Evolutionary conservation across 2,797 vertebrate species (phyloP).

Genomic region (Macroramphosus scolopax): DNA sequence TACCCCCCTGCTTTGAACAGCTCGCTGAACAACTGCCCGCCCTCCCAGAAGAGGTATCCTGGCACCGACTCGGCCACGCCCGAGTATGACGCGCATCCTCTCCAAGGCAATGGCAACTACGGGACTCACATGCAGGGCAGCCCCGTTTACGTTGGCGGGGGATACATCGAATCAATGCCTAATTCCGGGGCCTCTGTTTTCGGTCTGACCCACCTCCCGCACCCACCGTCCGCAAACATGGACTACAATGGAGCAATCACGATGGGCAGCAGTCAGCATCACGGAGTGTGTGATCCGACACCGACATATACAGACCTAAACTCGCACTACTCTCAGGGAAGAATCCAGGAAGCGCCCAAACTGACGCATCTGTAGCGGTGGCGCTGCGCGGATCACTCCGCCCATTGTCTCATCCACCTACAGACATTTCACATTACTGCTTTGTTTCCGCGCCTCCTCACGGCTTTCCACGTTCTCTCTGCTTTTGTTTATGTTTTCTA

Average conservation of each 20-base stretch:
- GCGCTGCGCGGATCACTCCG: slow-evolving; percentile 67
- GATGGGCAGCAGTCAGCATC: slow-evolving; percentile 91
- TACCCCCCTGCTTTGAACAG: slow-evolving; percentile 87
- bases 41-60: slow-evolving; percentile 92
- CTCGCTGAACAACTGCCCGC: slow-evolving; percentile 88
- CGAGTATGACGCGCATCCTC: slow-evolving; percentile 90
- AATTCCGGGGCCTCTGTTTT: slow-evolving; percentile 91
- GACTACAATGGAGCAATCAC: slow-evolving; percentile 93
- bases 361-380: slow-evolving; percentile 95
- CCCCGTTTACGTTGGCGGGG: slow-evolving; percentile 93
- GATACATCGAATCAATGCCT: slow-evolving; percentile 91
- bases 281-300: slow-evolving; percentile 90
- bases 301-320: slow-evolving; percentile 97
- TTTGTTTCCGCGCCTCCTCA: slow-evolving; percentile 70
- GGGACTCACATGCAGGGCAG: slow-evolving; percentile 95
- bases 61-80: slow-evolving; percentile 88
- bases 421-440: slow-evolving; percentile 66
- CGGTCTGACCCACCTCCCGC: slow-evolving; percentile 91
- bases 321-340: slow-evolving; percentile 98
- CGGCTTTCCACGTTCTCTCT: slow-evolving; percentile 61
- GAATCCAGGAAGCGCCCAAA: slow-evolving; percentile 99
- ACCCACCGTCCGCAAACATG: slow-evolving; percentile 88
- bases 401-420: slow-evolving; percentile 74
- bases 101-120: slow-evolving; percentile 91
- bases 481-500: slow-evolving; percentile 73